These are phyloP conservation scores for Halotydeus destructor DNA, from an alignment of 1,140 invertebrate genomes.

Conservation along the genomic window DNA sequence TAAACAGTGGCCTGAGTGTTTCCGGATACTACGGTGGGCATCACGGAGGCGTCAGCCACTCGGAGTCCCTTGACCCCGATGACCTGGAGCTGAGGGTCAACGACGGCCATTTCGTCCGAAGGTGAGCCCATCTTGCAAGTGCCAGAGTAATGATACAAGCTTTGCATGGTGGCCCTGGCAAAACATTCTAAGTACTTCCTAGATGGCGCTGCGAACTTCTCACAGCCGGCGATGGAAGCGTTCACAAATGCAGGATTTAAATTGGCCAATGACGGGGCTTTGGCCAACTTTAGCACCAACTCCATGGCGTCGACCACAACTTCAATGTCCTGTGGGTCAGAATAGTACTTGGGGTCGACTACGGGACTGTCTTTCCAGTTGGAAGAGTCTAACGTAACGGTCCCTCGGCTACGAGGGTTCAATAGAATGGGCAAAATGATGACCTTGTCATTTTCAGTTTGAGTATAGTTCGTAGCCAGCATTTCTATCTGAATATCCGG, in stretches of 20 bases:
- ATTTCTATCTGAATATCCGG: conserved; percentile 50
- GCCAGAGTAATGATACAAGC: conserved; percentile 43
- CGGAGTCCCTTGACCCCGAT: conserved; percentile 11
- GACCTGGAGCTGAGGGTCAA: conserved; percentile 36
- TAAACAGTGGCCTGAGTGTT: conserved; percentile 35
- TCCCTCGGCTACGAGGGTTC: conserved; percentile 46
- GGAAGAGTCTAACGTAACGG: conserved; percentile 42
- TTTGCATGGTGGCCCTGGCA: conserved; percentile 20
- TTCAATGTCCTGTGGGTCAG: conserved; percentile 33
- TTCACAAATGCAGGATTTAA: conserved; percentile 50
- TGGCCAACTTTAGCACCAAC: conserved; percentile 5
- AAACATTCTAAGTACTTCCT: conserved; percentile 24
- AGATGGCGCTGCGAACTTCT: no score
- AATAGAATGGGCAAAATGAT: conserved; percentile 43
- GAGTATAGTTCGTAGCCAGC: neutral
- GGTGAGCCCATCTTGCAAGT: conserved; percentile 45
- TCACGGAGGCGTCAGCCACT: conserved; percentile 15
- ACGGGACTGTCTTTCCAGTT: conserved; percentile 48
- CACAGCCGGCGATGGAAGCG: conserved; percentile 52
- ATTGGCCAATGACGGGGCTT: conserved; percentile 17
- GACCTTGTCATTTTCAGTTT: conserved; percentile 35
- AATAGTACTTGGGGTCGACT: conserved; percentile 55
- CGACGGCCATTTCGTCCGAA: conserved; percentile 32
- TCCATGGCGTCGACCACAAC: conserved; percentile 6
- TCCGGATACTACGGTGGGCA: conserved; percentile 13